Evolutionary conservation across 2,888 invertebrate genomes (phyloP).

Genomic region (Sicus ferrugineus): DNA sequence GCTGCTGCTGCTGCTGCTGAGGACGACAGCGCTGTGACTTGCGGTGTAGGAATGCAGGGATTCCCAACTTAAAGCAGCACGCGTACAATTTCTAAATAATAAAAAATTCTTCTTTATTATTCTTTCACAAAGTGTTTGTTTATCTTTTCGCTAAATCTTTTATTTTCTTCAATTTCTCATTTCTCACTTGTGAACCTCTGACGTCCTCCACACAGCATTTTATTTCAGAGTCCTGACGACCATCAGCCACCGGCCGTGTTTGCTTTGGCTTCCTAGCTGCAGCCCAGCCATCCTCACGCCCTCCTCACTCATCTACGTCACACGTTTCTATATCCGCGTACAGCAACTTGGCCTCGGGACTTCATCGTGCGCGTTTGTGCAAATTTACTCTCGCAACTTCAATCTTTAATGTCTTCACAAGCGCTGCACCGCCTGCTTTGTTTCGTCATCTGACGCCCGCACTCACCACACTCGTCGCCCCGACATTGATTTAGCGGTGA

Average conservation of each 20-base stretch:
- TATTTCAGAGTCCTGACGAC: not conserved
- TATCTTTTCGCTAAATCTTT: not conserved
- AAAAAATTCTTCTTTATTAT: too few relatives aligned
- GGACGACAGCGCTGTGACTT: not conserved
- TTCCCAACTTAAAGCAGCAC: not conserved
- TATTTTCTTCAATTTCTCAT: too few relatives aligned
- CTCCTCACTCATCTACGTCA: not conserved
- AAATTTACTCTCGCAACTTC: slow-evolving; percentile 6
- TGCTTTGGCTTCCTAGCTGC: not conserved
- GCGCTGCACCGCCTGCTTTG: not conserved
- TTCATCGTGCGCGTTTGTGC: not conserved
- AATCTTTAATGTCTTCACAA: slow-evolving; percentile 7
- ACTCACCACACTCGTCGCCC: too few relatives aligned
- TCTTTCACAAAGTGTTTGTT: too few relatives aligned
- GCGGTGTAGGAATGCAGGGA: too few relatives aligned
- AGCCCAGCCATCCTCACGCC: not conserved
- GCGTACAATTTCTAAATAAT: too few relatives aligned
- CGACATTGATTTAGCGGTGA: too few relatives aligned
- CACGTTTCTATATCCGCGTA: not conserved
- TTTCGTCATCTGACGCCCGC: too few relatives aligned
- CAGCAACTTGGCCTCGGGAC: not conserved
- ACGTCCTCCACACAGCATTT: too few relatives aligned
- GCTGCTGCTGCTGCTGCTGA: not conserved
- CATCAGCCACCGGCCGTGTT: not conserved
- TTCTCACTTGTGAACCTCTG: too few relatives aligned